Conservation (phyloP, 2,797 vertebrate genomes). For the Apodemus agrarius region DNA sequence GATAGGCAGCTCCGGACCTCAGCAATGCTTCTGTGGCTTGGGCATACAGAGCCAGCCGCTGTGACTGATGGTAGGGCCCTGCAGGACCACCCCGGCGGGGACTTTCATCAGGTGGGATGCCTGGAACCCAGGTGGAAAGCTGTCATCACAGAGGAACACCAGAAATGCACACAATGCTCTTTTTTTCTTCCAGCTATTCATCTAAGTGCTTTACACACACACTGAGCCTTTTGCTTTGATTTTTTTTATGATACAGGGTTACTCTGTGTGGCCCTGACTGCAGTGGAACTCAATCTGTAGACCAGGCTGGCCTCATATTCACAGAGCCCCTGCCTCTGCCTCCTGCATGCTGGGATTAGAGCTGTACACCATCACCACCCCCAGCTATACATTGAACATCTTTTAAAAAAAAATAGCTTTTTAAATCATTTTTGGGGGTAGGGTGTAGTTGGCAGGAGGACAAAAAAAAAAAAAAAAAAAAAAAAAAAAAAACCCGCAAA, state of each 20-base stretch:
- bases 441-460: not conserved
- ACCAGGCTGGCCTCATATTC: not conserved
- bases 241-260: not conserved
- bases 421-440: not conserved
- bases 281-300: not conserved
- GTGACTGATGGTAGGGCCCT: slow-evolving; percentile 94
- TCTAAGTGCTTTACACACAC: accelerated
- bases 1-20: slow-evolving; percentile 90
- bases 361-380: not conserved
- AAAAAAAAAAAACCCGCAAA: too few relatives aligned
- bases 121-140: slow-evolving; percentile 80
- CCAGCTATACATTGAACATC: not conserved
- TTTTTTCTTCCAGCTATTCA: not conserved
- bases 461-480: not conserved
- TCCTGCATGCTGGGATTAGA: not conserved
- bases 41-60: slow-evolving; percentile 90
- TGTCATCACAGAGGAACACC: not conserved
- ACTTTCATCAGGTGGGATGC: slow-evolving; percentile 95
- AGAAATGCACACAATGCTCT: accelerated
- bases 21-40: slow-evolving; percentile 87
- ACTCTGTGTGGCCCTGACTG: not conserved
- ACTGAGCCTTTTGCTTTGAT: not conserved
- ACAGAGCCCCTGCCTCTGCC: not conserved
- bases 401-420: slow-evolving; percentile 71
- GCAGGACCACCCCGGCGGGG: slow-evolving; percentile 89